A percentile compares a stretch with the other conserved stretches of the same genome.
phyloP scores from a whole-genome alignment of 2,797 vertebrate species.

The Pelodytes ibericus region DNA sequence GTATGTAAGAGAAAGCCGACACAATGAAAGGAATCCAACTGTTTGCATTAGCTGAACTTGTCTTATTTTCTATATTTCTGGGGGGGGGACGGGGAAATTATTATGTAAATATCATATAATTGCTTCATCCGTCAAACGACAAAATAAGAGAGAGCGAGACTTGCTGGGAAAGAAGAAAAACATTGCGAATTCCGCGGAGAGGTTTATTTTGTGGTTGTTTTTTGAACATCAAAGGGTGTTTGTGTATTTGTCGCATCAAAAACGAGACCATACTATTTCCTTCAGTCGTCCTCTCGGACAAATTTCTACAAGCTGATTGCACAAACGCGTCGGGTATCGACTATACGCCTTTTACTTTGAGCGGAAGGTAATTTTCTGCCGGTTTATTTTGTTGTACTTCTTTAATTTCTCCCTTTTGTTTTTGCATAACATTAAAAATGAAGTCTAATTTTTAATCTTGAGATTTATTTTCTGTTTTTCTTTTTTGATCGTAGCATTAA shows the following conservation, averaged over 20 bases:
- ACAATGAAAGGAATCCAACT: conserved; percentile 8
- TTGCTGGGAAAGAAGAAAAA: background rate
- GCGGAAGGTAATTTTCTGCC: conserved; percentile 7
- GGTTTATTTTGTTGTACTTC: conserved; percentile 9
- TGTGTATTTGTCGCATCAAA: conserved; percentile 12
- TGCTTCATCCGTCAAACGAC: conserved; percentile 2
- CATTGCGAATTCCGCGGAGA: background rate
- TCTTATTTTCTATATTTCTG: conserved; percentile 42
- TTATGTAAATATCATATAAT: conserved; percentile 34
- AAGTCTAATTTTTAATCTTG: conserved; percentile 41
- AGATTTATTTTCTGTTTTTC: conserved; percentile 17
- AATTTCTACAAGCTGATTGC: conserved; percentile 33
- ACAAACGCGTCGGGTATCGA: conserved; percentile 21
- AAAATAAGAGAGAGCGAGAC: background rate
- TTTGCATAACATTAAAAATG: background rate
- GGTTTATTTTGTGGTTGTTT: conserved; percentile 20
- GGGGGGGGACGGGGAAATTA: background rate
- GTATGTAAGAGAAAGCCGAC: conserved; percentile 27
- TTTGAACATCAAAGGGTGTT: conserved; percentile 24
- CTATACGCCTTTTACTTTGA: conserved; percentile 22
- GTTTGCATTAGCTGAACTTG: conserved; percentile 16
- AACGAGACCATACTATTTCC: background rate
- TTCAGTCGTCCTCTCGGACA: conserved; percentile 14
- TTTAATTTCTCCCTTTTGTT: conserved; percentile 19
- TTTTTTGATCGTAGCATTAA: conserved; percentile 46